Evolutionary conservation across 2,797 vertebrate species (phyloP).

Genomic region (Oreortyx pictus): DNA sequence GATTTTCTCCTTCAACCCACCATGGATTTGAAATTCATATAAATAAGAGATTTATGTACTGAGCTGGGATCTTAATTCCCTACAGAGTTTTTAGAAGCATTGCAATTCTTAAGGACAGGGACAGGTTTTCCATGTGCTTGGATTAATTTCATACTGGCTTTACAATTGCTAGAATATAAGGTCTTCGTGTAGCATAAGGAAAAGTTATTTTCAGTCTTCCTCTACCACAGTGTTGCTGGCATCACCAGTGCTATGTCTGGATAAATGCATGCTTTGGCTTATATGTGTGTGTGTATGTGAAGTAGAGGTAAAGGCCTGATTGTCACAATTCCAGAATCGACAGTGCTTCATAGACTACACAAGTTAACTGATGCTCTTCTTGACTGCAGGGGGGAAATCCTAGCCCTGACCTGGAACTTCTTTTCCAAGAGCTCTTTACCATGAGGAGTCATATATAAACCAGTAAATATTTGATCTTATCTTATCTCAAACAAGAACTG

Average conservation of each 20-base stretch:
- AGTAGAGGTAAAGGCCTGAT: neutral
- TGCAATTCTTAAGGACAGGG: neutral
- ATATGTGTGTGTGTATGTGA: no score
- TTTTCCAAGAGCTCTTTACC: neutral
- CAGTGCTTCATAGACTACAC: accelerated
- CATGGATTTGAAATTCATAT: neutral
- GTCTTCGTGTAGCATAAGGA: neutral
- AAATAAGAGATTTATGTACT: neutral
- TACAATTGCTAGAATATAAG: neutral
- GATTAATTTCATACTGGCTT: neutral
- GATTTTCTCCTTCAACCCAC: neutral
- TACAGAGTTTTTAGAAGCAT: neutral
- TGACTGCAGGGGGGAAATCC: neutral
- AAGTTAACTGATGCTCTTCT: neutral
- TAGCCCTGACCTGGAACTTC: neutral
- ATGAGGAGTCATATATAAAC: accelerated
- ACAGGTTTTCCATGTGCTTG: neutral
- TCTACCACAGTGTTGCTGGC: neutral
- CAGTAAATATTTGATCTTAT: neutral
- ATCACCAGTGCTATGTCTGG: neutral
- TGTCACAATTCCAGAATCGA: neutral
- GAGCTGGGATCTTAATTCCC: neutral
- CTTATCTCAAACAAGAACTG: neutral
- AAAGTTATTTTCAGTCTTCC: neutral
- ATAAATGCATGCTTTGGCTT: neutral